phyloP scores from a whole-genome alignment of 1,140 invertebrate genomes.

The Leucophenga varia region DNA sequence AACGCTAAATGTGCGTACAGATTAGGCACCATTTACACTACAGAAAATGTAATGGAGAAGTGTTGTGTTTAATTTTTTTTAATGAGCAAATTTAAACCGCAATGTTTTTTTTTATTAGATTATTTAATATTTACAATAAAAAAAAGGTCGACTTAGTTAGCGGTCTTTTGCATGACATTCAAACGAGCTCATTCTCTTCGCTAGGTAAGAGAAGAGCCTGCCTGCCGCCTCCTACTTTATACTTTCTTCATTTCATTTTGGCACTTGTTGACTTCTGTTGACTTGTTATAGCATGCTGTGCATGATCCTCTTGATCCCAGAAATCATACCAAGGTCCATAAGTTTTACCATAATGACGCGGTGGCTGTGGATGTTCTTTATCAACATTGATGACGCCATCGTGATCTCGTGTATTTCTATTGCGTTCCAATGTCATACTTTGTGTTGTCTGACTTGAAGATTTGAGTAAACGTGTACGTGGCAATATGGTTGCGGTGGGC shows the following conservation, averaged over 20 bases:
- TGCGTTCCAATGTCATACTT: conserved; percentile 43
- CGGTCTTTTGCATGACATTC: too few relatives aligned
- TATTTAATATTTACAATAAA: too few relatives aligned
- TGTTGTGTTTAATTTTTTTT: too few relatives aligned
- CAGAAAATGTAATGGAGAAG: too few relatives aligned
- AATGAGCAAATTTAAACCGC: too few relatives aligned
- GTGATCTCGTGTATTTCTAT: conserved; percentile 36
- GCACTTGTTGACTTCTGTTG: conserved; percentile 25
- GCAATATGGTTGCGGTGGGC: conserved; percentile 63
- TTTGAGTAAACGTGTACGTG: conserved; percentile 67
- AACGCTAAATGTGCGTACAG: too few relatives aligned
- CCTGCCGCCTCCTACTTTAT: conserved; percentile 54
- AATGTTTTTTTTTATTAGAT: too few relatives aligned
- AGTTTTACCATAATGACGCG: conserved; percentile 60
- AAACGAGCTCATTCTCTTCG: conserved; percentile 37
- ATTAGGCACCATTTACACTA: too few relatives aligned
- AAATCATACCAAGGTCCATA: conserved; percentile 87
- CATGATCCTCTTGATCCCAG: conserved; percentile 63
- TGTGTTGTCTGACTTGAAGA: conserved; percentile 35
- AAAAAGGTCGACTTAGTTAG: too few relatives aligned
- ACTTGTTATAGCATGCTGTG: conserved; percentile 34
- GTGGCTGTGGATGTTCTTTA: conserved; percentile 36
- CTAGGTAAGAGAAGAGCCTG: conserved; percentile 48
- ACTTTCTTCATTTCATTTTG: conserved; percentile 45
- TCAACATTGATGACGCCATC: conserved; percentile 54